phyloP scores from a whole-genome alignment of 2,888 invertebrate species.

The Palloptera scutellata region DNA sequence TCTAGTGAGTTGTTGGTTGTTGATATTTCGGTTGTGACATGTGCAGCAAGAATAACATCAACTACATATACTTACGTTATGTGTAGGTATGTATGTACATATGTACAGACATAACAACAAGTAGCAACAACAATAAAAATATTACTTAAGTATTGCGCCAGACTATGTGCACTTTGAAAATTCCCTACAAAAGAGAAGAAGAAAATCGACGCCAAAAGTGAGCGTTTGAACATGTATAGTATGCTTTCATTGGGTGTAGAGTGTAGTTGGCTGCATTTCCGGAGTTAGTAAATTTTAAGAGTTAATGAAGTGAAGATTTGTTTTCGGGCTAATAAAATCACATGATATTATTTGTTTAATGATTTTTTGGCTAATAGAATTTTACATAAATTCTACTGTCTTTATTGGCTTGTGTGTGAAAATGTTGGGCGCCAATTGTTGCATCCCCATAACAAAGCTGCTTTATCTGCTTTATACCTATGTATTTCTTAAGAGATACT shows the following conservation, averaged over 20 bases:
- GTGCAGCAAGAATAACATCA: not conserved
- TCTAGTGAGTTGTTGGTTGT: too few relatives aligned
- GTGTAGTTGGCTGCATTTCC: conserved; percentile 41
- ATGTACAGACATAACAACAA: not conserved
- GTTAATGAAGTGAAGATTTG: conserved; percentile 54
- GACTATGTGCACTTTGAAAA: conserved; percentile 44
- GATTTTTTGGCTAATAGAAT: too few relatives aligned
- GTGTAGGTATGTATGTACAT: not conserved
- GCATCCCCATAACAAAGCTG: not conserved
- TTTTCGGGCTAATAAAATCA: not conserved
- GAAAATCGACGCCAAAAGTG: conserved; percentile 35
- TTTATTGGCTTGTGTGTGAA: not conserved
- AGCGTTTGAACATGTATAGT: conserved; percentile 33
- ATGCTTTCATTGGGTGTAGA: not conserved
- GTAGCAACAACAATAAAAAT: not conserved
- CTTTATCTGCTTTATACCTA: not conserved
- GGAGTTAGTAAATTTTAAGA: conserved; percentile 43
- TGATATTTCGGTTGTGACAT: too few relatives aligned
- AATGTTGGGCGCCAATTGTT: conserved; percentile 5
- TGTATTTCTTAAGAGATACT: not conserved
- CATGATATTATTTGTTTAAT: not conserved
- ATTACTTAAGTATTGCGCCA: conserved; percentile 56
- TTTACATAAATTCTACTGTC: not conserved
- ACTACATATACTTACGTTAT: not conserved
- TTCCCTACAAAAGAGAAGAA: conserved; percentile 22